A percentile compares a stretch with the other conserved stretches of the same genome.
These are phyloP conservation scores for Channallabes apus DNA, from an alignment of 2,797 vertebrate genomes.

Conservation along the genomic window DNA sequence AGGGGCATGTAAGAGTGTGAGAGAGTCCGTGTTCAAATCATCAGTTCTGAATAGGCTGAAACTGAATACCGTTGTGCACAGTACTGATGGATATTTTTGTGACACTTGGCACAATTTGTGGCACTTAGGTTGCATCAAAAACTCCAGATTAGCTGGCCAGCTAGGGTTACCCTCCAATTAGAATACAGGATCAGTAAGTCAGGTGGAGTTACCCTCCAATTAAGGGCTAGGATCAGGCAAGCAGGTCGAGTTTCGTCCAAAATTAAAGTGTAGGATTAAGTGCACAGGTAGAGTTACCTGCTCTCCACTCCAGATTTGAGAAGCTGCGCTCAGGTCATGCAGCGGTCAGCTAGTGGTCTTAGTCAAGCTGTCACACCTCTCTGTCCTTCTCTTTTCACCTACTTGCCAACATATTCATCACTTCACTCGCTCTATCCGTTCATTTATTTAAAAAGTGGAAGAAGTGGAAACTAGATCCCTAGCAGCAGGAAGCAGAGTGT, in stretches of 20 bases:
- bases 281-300: conserved; percentile 66
- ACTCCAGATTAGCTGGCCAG: conserved; percentile 53
- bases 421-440: conserved; percentile 40
- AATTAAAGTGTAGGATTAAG: conserved; percentile 69
- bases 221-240: conserved; percentile 60
- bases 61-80: conserved; percentile 50
- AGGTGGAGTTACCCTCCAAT: conserved; percentile 58
- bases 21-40: conserved; percentile 47
- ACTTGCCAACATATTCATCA: conserved; percentile 25
- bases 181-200: conserved; percentile 64
- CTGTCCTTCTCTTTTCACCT: conserved; percentile 24
- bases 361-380: conserved; percentile 41
- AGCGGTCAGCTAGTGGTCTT: conserved; percentile 59
- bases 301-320: conserved; percentile 54
- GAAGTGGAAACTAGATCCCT: conserved; percentile 39
- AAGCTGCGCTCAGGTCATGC: conserved; percentile 59
- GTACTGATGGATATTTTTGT: conserved; percentile 57
- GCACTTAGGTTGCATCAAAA: conserved; percentile 54
- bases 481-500: conserved; percentile 31
- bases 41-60: conserved; percentile 53
- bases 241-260: conserved; percentile 65
- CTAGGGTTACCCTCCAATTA: conserved; percentile 55
- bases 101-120: conserved; percentile 60
- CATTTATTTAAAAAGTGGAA: conserved; percentile 9
- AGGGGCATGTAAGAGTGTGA: conserved; percentile 47